Percentiles rank a stretch among this genome's conserved stretches.
phyloP scores from a whole-genome alignment of 2,113 vertebrate species.

The Colaptes auratus region DNA sequence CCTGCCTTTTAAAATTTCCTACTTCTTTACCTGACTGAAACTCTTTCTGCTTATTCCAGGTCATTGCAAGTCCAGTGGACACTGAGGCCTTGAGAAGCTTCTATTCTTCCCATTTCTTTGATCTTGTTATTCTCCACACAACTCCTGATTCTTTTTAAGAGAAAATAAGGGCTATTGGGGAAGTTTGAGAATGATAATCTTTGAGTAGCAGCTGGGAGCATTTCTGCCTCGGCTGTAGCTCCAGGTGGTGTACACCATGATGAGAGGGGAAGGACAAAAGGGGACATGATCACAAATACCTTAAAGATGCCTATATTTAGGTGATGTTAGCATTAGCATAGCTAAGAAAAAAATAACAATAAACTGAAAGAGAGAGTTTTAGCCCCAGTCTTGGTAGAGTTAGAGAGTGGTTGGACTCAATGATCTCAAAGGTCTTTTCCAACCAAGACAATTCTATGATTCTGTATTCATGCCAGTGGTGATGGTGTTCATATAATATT shows the following conservation, averaged over 20 bases:
- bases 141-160: slow-evolving; percentile 41
- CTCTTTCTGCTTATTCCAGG: slow-evolving; percentile 18
- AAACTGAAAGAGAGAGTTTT: neutral
- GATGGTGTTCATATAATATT: neutral
- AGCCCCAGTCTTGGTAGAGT: neutral
- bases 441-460: too few species aligned
- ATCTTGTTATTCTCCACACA: slow-evolving; percentile 6
- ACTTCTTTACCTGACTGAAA: slow-evolving; percentile 28
- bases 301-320: neutral
- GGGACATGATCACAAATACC: neutral
- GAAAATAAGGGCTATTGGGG: neutral
- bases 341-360: neutral
- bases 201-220: neutral
- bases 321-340: neutral
- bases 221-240: neutral
- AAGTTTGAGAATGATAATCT: neutral
- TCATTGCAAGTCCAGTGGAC: slow-evolving; percentile 1
- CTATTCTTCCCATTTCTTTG: slow-evolving; percentile 48
- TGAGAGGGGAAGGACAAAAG: neutral
- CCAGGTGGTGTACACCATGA: neutral
- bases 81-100: slow-evolving; percentile 14
- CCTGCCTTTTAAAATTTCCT: slow-evolving; percentile 7
- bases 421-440: too few species aligned
- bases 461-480: neutral
- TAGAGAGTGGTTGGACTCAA: too few species aligned